Base-by-base conservation (phyloP, 2,888 invertebrate genomes). In the Cecidostiba fungosa region DNA sequence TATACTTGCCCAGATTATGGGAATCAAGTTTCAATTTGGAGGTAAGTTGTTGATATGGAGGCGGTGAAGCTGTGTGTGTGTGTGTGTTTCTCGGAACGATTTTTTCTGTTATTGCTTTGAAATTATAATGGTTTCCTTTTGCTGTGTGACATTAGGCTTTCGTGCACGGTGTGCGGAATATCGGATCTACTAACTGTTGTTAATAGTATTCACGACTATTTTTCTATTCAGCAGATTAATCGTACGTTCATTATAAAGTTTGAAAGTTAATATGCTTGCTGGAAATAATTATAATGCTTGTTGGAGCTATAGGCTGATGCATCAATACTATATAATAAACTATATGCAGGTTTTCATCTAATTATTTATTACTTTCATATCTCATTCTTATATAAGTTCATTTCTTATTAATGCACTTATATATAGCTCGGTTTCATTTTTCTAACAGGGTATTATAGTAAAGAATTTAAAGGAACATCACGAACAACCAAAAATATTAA, bases 1-100 rank as follows among this genome's bases (percentile, higher is more conserved):
- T n/a, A 19, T 16, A 4, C 5, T 23, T 8, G 23, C 19, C 0
- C n/a, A 3, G 54, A 59, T 59, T 5, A 59, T 59, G 54, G 54
- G 54, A 59, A 59, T 59, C 54, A 1, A 59, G 54, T 59, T 59
- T 59, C 54, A 59, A 59, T 59, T 59, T 59, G 23, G 54, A 59
- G n/a, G 1, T n/a, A n/a, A n/a, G n/a, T n/a, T n/a, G n/a, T n/a
- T n/a, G n/a, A n/a, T n/a, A 54, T 50, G 32, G 16, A 16, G 50
- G 12, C 6, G 50, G 19, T 19, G 50, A 19, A 4, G 3, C 19
- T 47, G 12, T 6, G 12, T 6, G 47, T 19, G 47, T 19, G 5
- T 50, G 47, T 47, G 50, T 16, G 5, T 50, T 59, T 59, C 23
- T 59, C 8, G 54, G 54, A 59, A 59, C 6, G 54, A 1, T 43